Percentiles rank a stretch among this genome's conserved stretches.
Conservation (phyloP, 2,888 invertebrate genomes). For the Oligia strigilis region DNA sequence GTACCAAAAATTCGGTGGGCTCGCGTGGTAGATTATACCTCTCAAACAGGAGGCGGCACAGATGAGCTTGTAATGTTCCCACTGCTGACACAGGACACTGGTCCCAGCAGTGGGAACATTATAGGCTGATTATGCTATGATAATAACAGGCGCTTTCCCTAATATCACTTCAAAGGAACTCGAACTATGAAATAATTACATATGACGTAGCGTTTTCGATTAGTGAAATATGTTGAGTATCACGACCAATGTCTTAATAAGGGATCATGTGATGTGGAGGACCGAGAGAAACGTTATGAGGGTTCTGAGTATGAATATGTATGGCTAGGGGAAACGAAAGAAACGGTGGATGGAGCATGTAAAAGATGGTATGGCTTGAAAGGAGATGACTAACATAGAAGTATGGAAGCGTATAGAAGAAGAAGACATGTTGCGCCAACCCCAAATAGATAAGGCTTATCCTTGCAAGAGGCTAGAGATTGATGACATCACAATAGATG, state of each 20-base stretch:
- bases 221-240: neutral
- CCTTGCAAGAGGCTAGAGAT: too few species aligned
- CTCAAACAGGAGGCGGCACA: too few species aligned
- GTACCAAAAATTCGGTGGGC: neutral
- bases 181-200: neutral
- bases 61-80: neutral
- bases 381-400: neutral
- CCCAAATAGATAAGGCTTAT: too few species aligned
- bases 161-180: neutral
- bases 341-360: neutral
- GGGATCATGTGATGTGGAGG: neutral
- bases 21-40: neutral
- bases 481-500: neutral
- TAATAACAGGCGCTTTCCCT: neutral
- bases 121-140: neutral
- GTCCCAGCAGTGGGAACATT: too few species aligned
- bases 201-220: too few species aligned
- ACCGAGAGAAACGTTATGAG: neutral
- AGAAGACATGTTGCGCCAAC: neutral
- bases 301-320: too few species aligned
- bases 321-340: too few species aligned
- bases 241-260: too few species aligned
- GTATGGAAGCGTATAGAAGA: too few species aligned
- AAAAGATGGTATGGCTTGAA: neutral
- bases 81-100: neutral